phyloP scores from a whole-genome alignment of 1,140 invertebrate species.

The Chrysoperla carnea region DNA sequence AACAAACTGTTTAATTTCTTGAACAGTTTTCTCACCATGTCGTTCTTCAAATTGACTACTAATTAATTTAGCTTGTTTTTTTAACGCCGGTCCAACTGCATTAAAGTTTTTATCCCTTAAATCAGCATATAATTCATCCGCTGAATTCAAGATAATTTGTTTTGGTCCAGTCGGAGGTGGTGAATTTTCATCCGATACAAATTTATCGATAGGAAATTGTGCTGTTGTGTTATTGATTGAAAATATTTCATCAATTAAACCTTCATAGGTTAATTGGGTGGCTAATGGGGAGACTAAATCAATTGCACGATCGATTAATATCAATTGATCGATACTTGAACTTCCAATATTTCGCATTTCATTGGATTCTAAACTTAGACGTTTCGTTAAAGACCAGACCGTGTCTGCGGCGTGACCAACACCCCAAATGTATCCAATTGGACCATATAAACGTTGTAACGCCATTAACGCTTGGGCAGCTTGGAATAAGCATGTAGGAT shows the following conservation, averaged over 20 bases:
- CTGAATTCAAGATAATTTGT: conserved; percentile 75
- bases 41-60: conserved; percentile 73
- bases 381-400: conserved; percentile 73
- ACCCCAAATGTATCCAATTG: conserved; percentile 75
- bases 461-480: conserved; percentile 74
- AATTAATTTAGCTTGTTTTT: conserved; percentile 74
- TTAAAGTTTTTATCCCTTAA: conserved; percentile 89
- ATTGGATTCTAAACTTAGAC: conserved; percentile 45
- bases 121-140: conserved; percentile 77
- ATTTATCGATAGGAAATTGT: conserved; percentile 69
- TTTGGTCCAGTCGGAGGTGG: conserved; percentile 51
- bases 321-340: conserved; percentile 68
- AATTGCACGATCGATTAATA: conserved; percentile 48
- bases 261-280: conserved; percentile 95
- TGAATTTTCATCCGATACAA: conserved; percentile 44
- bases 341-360: conserved; percentile 15
- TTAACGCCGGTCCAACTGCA: conserved; percentile 66
- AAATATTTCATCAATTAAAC: conserved; percentile 85
- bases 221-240: conserved; percentile 49
- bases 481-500: conserved; percentile 73
- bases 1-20: conserved; percentile 90
- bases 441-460: conserved; percentile 76
- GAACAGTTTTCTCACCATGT: conserved; percentile 70
- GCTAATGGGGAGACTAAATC: conserved; percentile 85
- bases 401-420: conserved; percentile 77